Conservation (phyloP, 1,140 invertebrate genomes). For the Drosophila watanabei region DNA sequence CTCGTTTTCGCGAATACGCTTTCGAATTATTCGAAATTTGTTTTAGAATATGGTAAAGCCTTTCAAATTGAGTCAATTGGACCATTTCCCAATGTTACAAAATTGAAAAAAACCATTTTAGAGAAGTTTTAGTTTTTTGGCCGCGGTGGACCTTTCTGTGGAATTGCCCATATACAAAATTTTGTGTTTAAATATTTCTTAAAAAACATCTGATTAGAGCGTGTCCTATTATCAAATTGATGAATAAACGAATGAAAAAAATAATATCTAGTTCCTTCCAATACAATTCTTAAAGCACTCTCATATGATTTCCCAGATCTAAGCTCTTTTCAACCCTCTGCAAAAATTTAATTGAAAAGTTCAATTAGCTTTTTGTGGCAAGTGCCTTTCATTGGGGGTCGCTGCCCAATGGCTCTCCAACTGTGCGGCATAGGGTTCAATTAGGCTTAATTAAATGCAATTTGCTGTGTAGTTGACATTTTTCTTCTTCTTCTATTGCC, state of each 20-base stretch:
- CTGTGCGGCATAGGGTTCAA: constrained; percentile 64
- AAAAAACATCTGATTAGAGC: not conserved
- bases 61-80: too few species aligned
- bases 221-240: accelerated
- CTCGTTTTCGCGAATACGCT: too few species aligned
- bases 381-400: constrained; percentile 22
- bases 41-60: too few species aligned
- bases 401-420: constrained; percentile 44
- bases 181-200: not conserved
- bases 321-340: not conserved
- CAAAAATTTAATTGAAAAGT: constrained; percentile 64
- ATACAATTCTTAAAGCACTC: not conserved
- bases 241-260: not conserved
- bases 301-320: not conserved
- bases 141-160: too few species aligned
- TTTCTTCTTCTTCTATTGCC: constrained; percentile 7
- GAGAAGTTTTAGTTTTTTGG: too few species aligned
- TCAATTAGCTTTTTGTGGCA: constrained; percentile 56
- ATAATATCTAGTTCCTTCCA: too few species aligned
- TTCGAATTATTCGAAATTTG: too few species aligned
- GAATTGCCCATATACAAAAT: too few species aligned
- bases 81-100: too few species aligned
- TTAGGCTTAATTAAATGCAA: constrained; percentile 78
- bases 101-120: too few species aligned
- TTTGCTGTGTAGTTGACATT: constrained; percentile 45